Evolutionary conservation across 2,797 vertebrate genomes (phyloP), one percentile per base, ranked within the genome.

Genomic region (Malurus splendens): DNA sequence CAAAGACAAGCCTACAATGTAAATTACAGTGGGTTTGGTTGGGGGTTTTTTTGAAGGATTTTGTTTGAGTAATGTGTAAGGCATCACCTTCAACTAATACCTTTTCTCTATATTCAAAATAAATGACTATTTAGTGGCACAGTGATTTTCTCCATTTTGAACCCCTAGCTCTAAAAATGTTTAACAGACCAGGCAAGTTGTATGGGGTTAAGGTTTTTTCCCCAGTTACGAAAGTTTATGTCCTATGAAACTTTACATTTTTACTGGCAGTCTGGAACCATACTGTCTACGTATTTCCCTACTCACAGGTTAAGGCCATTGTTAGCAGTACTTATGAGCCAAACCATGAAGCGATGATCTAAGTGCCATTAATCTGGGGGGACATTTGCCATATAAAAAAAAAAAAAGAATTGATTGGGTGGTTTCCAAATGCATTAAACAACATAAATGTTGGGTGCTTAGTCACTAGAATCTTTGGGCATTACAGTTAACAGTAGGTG

Each of bases 301-400:
- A 57, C 30, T 80, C 70, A 41, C 38, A 45, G 30, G 25, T 79
- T 92, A 93, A 95, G 86, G 91, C 80, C 78, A 66, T 79, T 57
- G 36, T 66, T 41, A 90, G 67, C 38, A 78, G 72, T 33, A 48
- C 24, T 44, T 52, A 55, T 12, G 27, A 78, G 45, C 62, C 32
- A 32, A 92, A 83, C 66, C 55, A 77, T 10, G 27, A 82, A 77
- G 51, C 44, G 66, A 28, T 70, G 17, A 30, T 28, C 41, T 22
- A 60, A 78, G 14, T 20, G 42, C 45, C 70, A 60, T 45, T 78
- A 74, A 67, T 68, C 6, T 84, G 59, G 2, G 44, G 51, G 33
- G 32, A 72, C 47, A 75, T 45, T 77, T 10, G 8, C 30, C 32
- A 16, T 51, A 64, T 30, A 55, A 41, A 25, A 36, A 28, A 1